Conservation (phyloP, 2,797 vertebrate species). For the Eulemur mongoz region DNA sequence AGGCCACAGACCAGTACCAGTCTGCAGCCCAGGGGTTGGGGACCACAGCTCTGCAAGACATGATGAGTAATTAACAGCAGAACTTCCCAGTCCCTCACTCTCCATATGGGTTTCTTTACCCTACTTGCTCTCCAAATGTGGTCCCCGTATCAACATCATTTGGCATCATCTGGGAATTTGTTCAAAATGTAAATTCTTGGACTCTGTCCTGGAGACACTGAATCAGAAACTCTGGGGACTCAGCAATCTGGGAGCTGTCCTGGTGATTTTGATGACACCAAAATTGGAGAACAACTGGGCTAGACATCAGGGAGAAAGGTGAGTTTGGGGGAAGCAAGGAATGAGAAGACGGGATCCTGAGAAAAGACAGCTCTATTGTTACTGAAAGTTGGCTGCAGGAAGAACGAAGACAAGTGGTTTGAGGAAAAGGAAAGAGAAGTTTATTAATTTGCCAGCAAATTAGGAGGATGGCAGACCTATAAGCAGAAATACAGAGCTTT, state of each 20-base stretch:
- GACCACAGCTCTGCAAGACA: neutral
- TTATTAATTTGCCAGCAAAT: too few species aligned
- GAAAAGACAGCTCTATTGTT: neutral
- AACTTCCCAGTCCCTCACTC: neutral
- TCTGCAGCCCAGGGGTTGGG: too few species aligned
- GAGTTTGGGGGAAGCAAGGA: neutral
- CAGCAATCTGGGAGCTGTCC: neutral
- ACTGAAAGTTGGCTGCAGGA: too few species aligned
- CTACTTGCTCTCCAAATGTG: neutral
- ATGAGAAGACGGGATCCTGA: neutral
- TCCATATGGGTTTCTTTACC: neutral
- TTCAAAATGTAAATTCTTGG: neutral
- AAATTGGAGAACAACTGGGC: neutral
- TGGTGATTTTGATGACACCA: neutral
- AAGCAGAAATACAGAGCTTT: too few species aligned
- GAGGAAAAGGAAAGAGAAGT: too few species aligned
- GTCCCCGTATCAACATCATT: neutral
- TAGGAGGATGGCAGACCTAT: too few species aligned
- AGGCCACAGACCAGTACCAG: too few species aligned
- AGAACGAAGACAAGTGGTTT: too few species aligned
- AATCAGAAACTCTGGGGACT: neutral
- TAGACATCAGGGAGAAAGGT: neutral
- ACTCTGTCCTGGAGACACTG: too few species aligned
- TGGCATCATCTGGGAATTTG: neutral
- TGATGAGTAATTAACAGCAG: neutral